Percentiles rank a stretch among this genome's conserved stretches.
Conservation (phyloP, 2,797 vertebrate genomes). For the Esox lucius region DNA sequence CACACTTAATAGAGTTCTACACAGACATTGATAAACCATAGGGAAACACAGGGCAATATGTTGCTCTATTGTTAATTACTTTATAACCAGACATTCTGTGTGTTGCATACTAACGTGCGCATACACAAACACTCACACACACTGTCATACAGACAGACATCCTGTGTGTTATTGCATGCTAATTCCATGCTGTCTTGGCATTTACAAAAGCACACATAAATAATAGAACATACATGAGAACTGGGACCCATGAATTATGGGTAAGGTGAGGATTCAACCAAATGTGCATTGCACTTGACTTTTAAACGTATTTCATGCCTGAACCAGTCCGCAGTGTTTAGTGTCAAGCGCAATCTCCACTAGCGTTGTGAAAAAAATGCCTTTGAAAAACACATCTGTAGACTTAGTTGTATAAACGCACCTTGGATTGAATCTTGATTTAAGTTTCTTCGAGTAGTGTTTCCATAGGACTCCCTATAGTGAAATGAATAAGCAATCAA, state of each 20-base stretch:
- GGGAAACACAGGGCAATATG: slow-evolving; percentile 30
- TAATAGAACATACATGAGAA: background rate
- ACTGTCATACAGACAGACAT: background rate
- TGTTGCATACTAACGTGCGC: slow-evolving; percentile 26
- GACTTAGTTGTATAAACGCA: background rate
- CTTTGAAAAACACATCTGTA: background rate
- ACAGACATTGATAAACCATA: slow-evolving; percentile 16
- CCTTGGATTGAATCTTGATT: background rate
- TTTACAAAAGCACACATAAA: background rate
- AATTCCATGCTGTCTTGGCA: background rate
- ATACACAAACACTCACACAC: background rate
- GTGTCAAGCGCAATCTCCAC: background rate
- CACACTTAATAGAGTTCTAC: slow-evolving; percentile 37
- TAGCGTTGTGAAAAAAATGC: background rate
- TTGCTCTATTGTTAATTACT: slow-evolving; percentile 46
- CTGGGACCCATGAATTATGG: slow-evolving; percentile 6
- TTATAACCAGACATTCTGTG: slow-evolving; percentile 29
- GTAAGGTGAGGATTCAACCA: background rate
- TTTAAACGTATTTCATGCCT: background rate
- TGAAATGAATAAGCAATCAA: background rate
- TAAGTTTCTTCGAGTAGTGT: background rate
- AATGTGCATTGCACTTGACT: background rate
- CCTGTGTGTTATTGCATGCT: background rate
- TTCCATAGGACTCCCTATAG: background rate
- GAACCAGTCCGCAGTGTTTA: background rate